A percentile compares a stretch with the other conserved stretches of the same genome.
These are phyloP conservation scores for Eupeodes latifasciatus DNA, from an alignment of 2,888 invertebrate species.

Conservation along the genomic window DNA sequence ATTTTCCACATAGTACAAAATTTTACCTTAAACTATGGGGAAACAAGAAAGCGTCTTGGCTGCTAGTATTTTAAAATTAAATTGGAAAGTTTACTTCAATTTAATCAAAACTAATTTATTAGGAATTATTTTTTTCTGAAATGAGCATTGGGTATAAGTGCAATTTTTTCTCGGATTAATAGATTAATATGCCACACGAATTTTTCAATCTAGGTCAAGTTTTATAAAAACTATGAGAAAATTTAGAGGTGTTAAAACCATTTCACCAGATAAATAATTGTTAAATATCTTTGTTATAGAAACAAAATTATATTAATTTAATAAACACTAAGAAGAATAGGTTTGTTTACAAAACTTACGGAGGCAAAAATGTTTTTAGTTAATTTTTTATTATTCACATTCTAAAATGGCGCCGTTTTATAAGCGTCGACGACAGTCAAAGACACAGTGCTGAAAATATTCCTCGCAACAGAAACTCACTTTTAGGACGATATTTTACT, in stretches of 20 bases:
- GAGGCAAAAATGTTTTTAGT: slow-evolving; percentile 65
- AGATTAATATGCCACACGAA: slow-evolving; percentile 37
- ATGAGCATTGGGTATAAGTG: neutral
- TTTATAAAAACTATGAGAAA: slow-evolving; percentile 26
- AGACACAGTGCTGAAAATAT: slow-evolving; percentile 56
- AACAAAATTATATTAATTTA: neutral
- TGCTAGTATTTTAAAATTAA: neutral
- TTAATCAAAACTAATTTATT: neutral
- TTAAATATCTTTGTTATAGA: neutral
- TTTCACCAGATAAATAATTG: neutral
- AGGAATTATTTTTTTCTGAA: neutral
- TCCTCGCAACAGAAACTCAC: slow-evolving; percentile 76
- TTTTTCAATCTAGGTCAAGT: slow-evolving; percentile 66
- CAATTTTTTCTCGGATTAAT: neutral
- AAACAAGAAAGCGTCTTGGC: neutral
- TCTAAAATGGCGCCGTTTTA: slow-evolving; percentile 84
- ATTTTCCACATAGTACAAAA: neutral
- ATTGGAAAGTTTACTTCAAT: neutral
- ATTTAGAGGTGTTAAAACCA: neutral
- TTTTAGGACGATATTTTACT: slow-evolving; percentile 46
- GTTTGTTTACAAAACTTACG: slow-evolving; percentile 74
- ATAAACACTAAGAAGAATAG: slow-evolving; percentile 42
- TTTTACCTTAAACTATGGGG: neutral
- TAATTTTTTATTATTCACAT: slow-evolving; percentile 79
- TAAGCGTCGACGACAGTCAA: slow-evolving; percentile 77